Base-by-base conservation (phyloP, 2,888 invertebrate genomes). In the Drosophila parthenogenetica region DNA sequence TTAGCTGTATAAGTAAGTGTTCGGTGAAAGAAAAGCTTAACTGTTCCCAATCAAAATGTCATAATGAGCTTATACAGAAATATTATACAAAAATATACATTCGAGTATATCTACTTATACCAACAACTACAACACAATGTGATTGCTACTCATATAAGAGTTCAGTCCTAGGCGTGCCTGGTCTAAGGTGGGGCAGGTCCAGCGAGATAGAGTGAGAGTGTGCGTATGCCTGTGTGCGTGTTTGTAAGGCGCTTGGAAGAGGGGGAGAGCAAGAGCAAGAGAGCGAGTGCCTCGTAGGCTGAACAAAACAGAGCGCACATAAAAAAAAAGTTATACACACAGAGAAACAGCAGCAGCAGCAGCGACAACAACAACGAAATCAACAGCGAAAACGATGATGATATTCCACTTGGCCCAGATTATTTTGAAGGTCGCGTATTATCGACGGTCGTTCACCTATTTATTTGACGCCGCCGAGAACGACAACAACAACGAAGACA, bases 391-490 rank as follows among this genome's bases (percentile, higher is more conserved):
- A 68, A 62, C 57, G 67, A 75, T 75, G 78, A 88, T 77, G 78
- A 82, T 81, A 89, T 91, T 91, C 90, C 90, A 91, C 90, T 92
- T 92, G 92, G 92, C 92, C 92, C 92, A 92, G 92, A 92, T 92
- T 91, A 90, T 90, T 89, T 90, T 92, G 91, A 92, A 92, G 92
- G 92, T 92, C 92, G 90, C 82, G 79, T 79, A 81, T 89, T 91
- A 90, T 90, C 91, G 89, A 86, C 91, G 92, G 92, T 92, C 92
- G 91, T 92, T 92, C 92, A 92, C 92, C 92, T 90, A 90, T 85
- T 90, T 90, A 87, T 84, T 89, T 59, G 70, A 49, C 32, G 77
- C 45, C 70, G 72, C 60, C 58, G 46, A 61, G 29, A 32, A 37
- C 37, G 42, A 37, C 11, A 11, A 35, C 11, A 35, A 35, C 35